Base-by-base conservation (phyloP, 2,797 vertebrate genomes). In the Enteromius radiatus region DNA sequence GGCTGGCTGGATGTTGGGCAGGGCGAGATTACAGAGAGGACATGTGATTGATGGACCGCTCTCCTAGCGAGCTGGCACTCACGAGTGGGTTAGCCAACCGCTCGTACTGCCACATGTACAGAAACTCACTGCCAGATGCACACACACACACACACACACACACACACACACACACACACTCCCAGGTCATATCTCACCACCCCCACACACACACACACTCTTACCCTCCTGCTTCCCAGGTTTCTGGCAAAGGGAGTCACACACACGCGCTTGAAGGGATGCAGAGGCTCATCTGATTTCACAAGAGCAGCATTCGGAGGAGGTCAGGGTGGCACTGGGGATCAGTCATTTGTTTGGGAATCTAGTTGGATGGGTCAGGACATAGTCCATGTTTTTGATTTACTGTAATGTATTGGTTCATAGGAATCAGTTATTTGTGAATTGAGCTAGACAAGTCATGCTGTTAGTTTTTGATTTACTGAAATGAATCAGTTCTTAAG, bases 281-380 rank as follows among this genome's bases (percentile, higher is more conserved):
- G 85, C 71, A 86, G 79, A 86, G 73, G 68, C 73, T 88, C 82
- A 85, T 80, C 67, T 84, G 78, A 86, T 87, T 88, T 85, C 87
- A 88, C 87, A 88, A 87, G 86, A 88, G 45, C 76, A 87, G 49
- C 73, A 79, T 80, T 67, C 21, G 59, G 78, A 88, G 84, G 88
- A 87, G 84, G 86, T 70, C 84, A 82, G 75, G 81, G 84, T 86
- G 87, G 87, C 85, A 88, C 87, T 84, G 84, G 87, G 87, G 85
- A 88, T 79, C 87, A 76, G 47, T 86, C 84, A 79, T 76, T 78
- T 77, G 26, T 79, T 79, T 26, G 54, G 43, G 75, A 83, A 83
- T 85, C 31, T 49, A 23, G 4, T 28, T 74, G 45, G 5, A 17
- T 6, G 23, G n/a, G 67, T 14, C 43, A 26, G 7, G 38, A 15